phyloP scores from a whole-genome alignment of 2,888 invertebrate genomes.

The Meteorus cinctellus region DNA sequence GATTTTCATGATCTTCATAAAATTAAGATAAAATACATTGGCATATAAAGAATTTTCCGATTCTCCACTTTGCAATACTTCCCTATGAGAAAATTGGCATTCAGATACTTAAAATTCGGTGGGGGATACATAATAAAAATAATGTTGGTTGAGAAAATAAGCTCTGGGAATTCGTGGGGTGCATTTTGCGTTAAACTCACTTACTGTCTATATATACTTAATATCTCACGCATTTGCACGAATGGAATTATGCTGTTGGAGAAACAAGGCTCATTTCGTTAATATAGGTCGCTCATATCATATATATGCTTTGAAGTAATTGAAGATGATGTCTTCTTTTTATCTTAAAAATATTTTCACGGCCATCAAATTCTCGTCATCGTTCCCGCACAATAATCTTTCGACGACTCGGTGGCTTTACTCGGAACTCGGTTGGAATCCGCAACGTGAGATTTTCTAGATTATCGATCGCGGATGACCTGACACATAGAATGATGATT shows the following conservation, averaged over 20 bases:
- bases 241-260: constrained; percentile 65
- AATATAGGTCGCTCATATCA: background rate
- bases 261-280: constrained; percentile 36
- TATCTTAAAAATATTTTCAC: background rate
- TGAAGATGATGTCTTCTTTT: background rate
- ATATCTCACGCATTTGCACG: constrained; percentile 58
- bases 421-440: background rate
- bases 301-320: background rate
- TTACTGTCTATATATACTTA: background rate
- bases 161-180: constrained; percentile 47
- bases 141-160: constrained; percentile 69
- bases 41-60: constrained; percentile 21
- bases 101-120: constrained; percentile 68
- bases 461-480: background rate
- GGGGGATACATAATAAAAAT: constrained; percentile 63
- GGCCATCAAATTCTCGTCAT: background rate
- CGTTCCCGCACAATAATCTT: too few species aligned
- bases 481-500: background rate
- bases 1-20: background rate
- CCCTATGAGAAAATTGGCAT: constrained; percentile 60
- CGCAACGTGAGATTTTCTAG: background rate
- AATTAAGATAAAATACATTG: background rate
- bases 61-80: constrained; percentile 19
- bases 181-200: constrained; percentile 58
- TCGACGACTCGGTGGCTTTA: background rate